These are phyloP conservation scores for Gobiocypris rarus DNA, from an alignment of 2,113 vertebrate genomes.

Conservation along the genomic window DNA sequence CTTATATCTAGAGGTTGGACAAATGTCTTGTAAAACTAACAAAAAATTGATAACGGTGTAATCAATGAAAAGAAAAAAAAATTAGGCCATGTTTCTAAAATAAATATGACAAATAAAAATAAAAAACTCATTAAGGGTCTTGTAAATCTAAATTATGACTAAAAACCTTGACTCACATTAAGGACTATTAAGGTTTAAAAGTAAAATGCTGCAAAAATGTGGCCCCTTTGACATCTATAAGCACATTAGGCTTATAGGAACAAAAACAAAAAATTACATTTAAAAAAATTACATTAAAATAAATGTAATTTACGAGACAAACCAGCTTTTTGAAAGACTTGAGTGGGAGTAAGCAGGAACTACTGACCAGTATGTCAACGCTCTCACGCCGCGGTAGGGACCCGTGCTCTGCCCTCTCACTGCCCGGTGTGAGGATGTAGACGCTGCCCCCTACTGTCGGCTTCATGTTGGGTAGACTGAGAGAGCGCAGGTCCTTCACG, in stretches of 20 bases:
- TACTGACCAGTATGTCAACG: conserved; percentile 84
- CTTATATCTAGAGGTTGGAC: too few relatives aligned
- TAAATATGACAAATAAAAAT: not conserved
- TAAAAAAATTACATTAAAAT: not conserved
- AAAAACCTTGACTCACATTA: not conserved
- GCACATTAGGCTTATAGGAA: not conserved
- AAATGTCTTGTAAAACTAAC: too few relatives aligned
- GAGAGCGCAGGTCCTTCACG: conserved; percentile 81
- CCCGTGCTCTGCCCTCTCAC: conserved; percentile 75
- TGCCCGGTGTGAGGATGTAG: conserved; percentile 67
- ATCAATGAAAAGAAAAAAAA: too few relatives aligned
- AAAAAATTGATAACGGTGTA: too few relatives aligned
- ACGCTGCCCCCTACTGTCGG: conserved; percentile 65
- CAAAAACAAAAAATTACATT: too few relatives aligned
- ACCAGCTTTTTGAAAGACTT: not conserved
- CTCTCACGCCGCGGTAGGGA: conserved; percentile 76
- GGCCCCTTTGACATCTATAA: not conserved
- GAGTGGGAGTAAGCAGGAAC: not conserved
- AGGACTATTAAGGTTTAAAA: too few relatives aligned
- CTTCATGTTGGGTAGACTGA: conserved; percentile 86
- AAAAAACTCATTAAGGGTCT: not conserved
- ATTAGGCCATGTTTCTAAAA: not conserved
- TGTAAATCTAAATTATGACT: not conserved
- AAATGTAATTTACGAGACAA: not conserved
- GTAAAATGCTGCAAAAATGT: too few relatives aligned